phyloP scores from a whole-genome alignment of 1,140 invertebrate species.

The Brachionus angularis region DNA sequence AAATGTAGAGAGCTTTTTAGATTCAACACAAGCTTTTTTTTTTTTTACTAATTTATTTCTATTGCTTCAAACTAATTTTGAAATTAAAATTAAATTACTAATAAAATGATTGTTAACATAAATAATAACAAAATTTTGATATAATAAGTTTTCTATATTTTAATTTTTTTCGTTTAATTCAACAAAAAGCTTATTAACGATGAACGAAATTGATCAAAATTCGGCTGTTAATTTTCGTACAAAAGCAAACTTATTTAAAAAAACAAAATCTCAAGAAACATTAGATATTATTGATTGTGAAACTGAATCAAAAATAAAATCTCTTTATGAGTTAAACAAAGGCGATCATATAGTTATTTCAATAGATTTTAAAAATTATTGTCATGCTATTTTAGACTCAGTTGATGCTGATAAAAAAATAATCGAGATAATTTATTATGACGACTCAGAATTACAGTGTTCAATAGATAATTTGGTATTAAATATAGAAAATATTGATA shows the following conservation, averaged over 20 bases:
- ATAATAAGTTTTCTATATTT: too few species aligned
- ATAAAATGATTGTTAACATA: too few species aligned
- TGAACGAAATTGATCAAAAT: too few species aligned
- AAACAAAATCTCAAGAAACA: neutral
- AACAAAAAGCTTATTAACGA: too few species aligned
- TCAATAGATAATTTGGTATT: neutral
- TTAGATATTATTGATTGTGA: slow-evolving; percentile 4
- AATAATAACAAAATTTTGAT: too few species aligned
- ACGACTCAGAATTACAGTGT: slow-evolving; percentile 6
- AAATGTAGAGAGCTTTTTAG: too few species aligned
- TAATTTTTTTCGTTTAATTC: too few species aligned
- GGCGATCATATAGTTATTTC: slow-evolving; percentile 3
- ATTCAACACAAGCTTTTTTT: too few species aligned
- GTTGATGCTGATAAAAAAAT: neutral
- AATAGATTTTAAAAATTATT: neutral
- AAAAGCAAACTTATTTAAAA: slow-evolving; percentile 12
- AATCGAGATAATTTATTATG: slow-evolving; percentile 1
- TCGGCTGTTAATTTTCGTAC: slow-evolving; percentile 12
- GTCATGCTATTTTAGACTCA: slow-evolving; percentile 7
- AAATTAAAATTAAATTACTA: too few species aligned
- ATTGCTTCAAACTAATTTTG: too few species aligned
- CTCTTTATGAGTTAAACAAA: neutral
- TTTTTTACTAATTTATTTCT: too few species aligned
- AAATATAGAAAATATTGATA: neutral
- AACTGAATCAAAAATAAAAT: neutral